Conservation (phyloP, 2,113 vertebrate species). For the Acanthisitta chloris region DNA sequence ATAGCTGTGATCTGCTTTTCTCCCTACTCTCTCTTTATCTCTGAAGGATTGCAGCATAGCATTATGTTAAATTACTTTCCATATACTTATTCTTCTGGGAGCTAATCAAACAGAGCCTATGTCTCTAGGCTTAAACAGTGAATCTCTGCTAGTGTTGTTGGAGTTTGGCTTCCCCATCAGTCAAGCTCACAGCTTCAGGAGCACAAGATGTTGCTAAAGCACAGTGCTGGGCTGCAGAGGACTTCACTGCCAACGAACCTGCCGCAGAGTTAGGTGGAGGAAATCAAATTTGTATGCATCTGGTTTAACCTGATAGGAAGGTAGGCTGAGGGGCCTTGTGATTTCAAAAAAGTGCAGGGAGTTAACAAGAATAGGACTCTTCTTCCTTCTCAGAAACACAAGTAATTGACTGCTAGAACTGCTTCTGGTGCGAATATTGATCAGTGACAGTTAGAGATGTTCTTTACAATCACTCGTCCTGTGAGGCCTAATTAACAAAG, state of each 20-base stretch:
- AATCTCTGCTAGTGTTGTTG: neutral
- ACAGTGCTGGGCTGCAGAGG: neutral
- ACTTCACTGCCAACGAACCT: neutral
- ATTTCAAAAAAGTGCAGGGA: neutral
- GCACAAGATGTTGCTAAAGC: neutral
- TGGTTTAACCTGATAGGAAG: neutral
- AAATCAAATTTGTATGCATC: neutral
- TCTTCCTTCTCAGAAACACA: conserved; percentile 45
- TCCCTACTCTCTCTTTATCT: neutral
- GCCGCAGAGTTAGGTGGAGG: neutral
- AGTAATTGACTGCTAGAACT: conserved; percentile 66
- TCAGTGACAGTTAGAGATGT: conserved; percentile 63
- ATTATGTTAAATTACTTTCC: neutral
- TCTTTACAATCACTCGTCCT: conserved; percentile 57
- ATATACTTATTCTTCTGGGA: neutral
- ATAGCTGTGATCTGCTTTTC: neutral
- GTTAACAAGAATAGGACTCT: conserved; percentile 35
- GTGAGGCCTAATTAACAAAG: conserved; percentile 79
- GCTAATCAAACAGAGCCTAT: neutral
- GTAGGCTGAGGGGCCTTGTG: neutral
- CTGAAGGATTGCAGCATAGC: neutral
- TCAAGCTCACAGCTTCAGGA: neutral
- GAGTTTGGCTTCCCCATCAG: neutral
- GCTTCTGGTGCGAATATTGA: conserved; percentile 64
- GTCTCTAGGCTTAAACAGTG: neutral